Conservation (phyloP, 2,888 invertebrate species). For the Drosophila macrospina region DNA sequence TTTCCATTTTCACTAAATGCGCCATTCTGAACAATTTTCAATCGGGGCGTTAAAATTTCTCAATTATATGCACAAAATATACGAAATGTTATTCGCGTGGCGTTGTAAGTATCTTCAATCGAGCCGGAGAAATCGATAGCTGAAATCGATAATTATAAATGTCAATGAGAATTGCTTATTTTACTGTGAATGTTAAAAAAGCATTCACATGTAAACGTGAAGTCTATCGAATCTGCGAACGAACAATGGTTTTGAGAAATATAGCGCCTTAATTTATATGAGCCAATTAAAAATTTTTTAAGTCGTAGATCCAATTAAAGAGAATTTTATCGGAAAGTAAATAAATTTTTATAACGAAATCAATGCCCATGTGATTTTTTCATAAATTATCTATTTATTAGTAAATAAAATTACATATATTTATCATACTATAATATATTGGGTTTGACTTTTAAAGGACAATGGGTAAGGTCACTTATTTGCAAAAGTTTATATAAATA, state of each 20-base stretch:
- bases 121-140: conserved; percentile 15
- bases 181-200: not conserved
- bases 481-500: conserved; percentile 49
- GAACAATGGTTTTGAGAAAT: too few relatives aligned
- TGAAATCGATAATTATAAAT: conserved; percentile 4
- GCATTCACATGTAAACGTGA: conserved; percentile 7
- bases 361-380: not conserved
- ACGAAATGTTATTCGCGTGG: conserved; percentile 55
- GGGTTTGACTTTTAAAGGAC: conserved; percentile 16
- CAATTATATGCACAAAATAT: conserved; percentile 35
- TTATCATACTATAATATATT: conserved; percentile 12
- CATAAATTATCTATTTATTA: conserved; percentile 13
- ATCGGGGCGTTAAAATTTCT: conserved; percentile 3
- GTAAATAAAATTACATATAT: conserved; percentile 30
- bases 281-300: too few relatives aligned
- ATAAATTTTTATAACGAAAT: not conserved
- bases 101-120: conserved; percentile 40
- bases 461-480: conserved; percentile 45
- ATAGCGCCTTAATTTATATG: too few relatives aligned
- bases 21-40: conserved; percentile 71
- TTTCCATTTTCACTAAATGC: conserved; percentile 85
- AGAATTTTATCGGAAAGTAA: not conserved
- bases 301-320: not conserved
- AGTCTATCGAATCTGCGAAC: not conserved
- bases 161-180: not conserved